Base-by-base conservation (phyloP, 1,140 invertebrate genomes). In the Lucilia sericata region DNA sequence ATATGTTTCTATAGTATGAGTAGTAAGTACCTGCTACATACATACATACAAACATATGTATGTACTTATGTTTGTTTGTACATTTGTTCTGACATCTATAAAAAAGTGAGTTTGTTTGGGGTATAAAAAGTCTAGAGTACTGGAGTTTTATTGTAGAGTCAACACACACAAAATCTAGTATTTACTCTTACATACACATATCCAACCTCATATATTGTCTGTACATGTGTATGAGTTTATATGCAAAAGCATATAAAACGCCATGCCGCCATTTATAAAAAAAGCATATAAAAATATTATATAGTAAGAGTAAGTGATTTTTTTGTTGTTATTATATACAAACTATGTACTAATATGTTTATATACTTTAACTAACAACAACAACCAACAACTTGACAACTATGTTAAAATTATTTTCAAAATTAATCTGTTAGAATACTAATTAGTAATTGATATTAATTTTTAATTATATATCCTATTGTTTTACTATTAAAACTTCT, bases 241-340 rank as follows among this genome's bases (percentile, higher is more conserved):
- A 21, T 21, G 19, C 60, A 70, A 70, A n/a, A 60, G 10, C 65
- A 70, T 25, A 70, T 70, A 70, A 70, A 70, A 9, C 65, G 65
- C 65, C 65, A 70, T 70, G 65, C 65, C 65, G 65, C n/a, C 65
- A 21, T 70, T 70, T 70, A 21, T 25, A 30, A 30, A 70, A 70
- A 70, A 70, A 19, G 19, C 51, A 21, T 70, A 70, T 70, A 70
- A 19, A 70, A 70, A 70, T 21, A 70, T 5, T 7, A 51, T 70
- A 21, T 70, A 21, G n/a, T 21, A 1, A 8, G 19, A 70, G 60
- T 70, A 21, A 19, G n/a, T 21, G 65, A 70, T 21, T 70, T 21
- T 70, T n/a, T 70, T n/a, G n/a, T n/a, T 70, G n/a, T 21, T 30
- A 30, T 19, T 70, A 70, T n/a, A 70, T 25, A 21, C 10, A 42